Percentiles rank a stretch among this genome's conserved stretches.
phyloP scores from a whole-genome alignment of 30 jellyfish, hydroid and myxozoan species.

The Pseudorhiza aurosa region DNA sequence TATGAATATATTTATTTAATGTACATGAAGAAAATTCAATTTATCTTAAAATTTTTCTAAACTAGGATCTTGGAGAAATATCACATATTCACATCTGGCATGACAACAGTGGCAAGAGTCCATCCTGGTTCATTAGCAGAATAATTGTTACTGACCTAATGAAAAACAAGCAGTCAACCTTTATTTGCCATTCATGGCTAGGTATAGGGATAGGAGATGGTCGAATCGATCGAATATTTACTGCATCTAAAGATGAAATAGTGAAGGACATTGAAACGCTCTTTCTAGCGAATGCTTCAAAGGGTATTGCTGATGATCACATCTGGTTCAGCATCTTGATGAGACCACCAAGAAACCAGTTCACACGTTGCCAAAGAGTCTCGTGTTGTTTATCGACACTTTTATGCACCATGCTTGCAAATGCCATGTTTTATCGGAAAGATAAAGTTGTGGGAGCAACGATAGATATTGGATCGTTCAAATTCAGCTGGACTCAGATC shows the following conservation, averaged over 20 bases:
- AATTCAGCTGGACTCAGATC: slow-evolving; percentile 69
- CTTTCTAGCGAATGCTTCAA: slow-evolving; percentile 75
- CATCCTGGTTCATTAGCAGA: slow-evolving; percentile 91
- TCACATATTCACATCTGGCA: slow-evolving; percentile 67
- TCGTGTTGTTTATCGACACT: slow-evolving; percentile 76
- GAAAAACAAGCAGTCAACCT: slow-evolving; percentile 37
- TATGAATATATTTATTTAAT: too few relatives aligned
- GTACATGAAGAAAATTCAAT: too few relatives aligned
- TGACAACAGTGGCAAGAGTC: slow-evolving; percentile 67
- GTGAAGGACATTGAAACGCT: slow-evolving; percentile 54
- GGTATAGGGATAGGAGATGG: slow-evolving; percentile 74
- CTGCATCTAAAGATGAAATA: slow-evolving; percentile 60
- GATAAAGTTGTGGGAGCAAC: slow-evolving; percentile 15
- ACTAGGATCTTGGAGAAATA: slow-evolving; percentile 69
- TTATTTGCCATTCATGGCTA: slow-evolving; percentile 73
- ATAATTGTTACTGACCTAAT: slow-evolving; percentile 49
- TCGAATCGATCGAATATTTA: slow-evolving; percentile 32
- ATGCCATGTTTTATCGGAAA: slow-evolving; percentile 76
- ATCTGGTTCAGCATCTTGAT: slow-evolving; percentile 81
- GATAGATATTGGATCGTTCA: slow-evolving; percentile 46
- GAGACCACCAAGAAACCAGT: slow-evolving; percentile 78
- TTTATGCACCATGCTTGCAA: slow-evolving; percentile 81
- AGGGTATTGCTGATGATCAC: slow-evolving; percentile 85
- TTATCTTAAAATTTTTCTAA: too few relatives aligned
- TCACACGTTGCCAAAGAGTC: slow-evolving; percentile 81